A percentile compares a stretch with the other conserved stretches of the same genome.
phyloP scores from a whole-genome alignment of 2,113 vertebrate species.

The Chrysemys picta region DNA sequence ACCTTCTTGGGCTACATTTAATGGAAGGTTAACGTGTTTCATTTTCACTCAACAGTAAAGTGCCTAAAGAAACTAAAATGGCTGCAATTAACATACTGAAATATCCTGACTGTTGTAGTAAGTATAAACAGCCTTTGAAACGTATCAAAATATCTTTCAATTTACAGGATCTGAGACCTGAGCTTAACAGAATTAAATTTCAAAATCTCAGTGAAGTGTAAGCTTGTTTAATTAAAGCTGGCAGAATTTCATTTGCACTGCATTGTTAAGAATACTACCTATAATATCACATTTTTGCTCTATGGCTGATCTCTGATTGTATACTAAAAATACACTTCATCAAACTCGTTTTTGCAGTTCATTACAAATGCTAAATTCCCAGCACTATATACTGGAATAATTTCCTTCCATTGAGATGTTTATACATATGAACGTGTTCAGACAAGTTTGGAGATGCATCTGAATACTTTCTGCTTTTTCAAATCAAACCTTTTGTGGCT shows the following conservation, averaged over 20 bases:
- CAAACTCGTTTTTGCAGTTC: constrained; percentile 63
- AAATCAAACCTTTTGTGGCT: not conserved
- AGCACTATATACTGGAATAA: constrained; percentile 35
- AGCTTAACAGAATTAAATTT: constrained; percentile 66
- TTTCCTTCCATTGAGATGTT: constrained; percentile 46
- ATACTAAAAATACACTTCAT: constrained; percentile 46
- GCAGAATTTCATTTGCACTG: constrained; percentile 63
- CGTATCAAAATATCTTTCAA: constrained; percentile 53
- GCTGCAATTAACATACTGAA: not conserved
- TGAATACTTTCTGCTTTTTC: not conserved
- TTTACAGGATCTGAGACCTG: constrained; percentile 24
- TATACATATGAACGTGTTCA: constrained; percentile 24
- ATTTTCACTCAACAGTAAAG: not conserved
- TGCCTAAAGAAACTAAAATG: not conserved
- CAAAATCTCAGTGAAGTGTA: constrained; percentile 59
- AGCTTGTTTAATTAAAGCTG: constrained; percentile 68
- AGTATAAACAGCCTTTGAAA: constrained; percentile 35
- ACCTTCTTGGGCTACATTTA: not conserved
- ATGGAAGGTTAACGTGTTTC: not conserved
- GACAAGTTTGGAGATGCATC: not conserved
- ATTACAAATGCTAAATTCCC: constrained; percentile 55
- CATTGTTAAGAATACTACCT: constrained; percentile 58
- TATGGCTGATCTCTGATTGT: constrained; percentile 56
- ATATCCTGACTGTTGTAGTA: not conserved
- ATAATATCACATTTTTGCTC: constrained; percentile 56